phyloP scores from a whole-genome alignment of 2,888 invertebrate species.

The Oscheius sp. region DNA sequence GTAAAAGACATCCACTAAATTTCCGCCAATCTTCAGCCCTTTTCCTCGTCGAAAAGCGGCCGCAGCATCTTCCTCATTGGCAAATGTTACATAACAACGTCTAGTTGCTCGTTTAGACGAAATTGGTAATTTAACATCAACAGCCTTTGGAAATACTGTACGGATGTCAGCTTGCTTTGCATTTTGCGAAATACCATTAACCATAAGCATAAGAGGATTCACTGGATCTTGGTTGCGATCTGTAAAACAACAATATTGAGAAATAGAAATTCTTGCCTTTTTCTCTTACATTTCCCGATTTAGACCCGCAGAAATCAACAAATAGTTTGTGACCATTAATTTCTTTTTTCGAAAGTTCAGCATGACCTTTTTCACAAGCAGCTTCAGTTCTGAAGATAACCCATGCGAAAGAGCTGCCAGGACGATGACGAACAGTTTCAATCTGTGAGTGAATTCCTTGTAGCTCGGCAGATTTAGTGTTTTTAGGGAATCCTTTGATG shows the following conservation, averaged over 20 bases:
- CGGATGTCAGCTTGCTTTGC: conserved; percentile 37
- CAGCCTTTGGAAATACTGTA: conserved; percentile 39
- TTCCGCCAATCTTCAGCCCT: conserved; percentile 45
- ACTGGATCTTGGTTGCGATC: conserved; percentile 28
- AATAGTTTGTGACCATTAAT: conserved; percentile 38
- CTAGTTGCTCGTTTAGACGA: background rate
- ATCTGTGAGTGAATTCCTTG: conserved; percentile 34
- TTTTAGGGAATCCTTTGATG: conserved; percentile 54
- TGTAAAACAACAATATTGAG: background rate
- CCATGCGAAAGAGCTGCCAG: conserved; percentile 50
- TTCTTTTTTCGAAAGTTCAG: conserved; percentile 34
- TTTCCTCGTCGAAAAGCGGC: conserved; percentile 57
- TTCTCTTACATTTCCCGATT: conserved; percentile 4
- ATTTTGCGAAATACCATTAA: conserved; percentile 38
- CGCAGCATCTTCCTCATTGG: conserved; percentile 54
- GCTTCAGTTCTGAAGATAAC: conserved; percentile 53
- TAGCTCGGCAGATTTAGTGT: conserved; percentile 34
- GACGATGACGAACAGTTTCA: conserved; percentile 51
- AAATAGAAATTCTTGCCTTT: background rate
- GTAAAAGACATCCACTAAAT: conserved; percentile 45
- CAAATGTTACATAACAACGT: conserved; percentile 53
- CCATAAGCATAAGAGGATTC: conserved; percentile 48
- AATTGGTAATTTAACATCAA: conserved; percentile 44
- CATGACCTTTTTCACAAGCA: conserved; percentile 47
- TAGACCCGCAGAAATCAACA: conserved; percentile 54